These are phyloP conservation scores for Felis catus DNA, from an alignment of 2,113 vertebrate genomes.

Conservation along the genomic window DNA sequence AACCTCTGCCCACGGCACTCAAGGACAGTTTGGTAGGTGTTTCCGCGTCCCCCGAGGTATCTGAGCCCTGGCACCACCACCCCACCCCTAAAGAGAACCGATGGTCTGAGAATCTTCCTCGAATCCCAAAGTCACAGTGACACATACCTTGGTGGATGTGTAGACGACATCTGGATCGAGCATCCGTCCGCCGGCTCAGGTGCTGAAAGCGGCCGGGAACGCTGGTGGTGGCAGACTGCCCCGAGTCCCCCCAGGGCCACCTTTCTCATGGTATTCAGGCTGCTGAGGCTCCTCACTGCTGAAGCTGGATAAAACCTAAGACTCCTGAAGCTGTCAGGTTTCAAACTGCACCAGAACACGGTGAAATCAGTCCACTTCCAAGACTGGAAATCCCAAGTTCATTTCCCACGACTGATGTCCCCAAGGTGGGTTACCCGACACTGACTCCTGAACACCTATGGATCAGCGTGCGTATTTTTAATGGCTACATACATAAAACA, in stretches of 20 bases:
- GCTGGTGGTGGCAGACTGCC: too few relatives aligned
- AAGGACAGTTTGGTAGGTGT: background rate
- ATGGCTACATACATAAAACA: background rate
- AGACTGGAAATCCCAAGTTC: background rate
- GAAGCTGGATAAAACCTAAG: background rate
- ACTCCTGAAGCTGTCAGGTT: background rate
- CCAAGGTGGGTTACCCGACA: background rate
- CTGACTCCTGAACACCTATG: background rate
- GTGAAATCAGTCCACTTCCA: background rate
- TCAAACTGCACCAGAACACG: background rate
- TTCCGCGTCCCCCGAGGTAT: background rate
- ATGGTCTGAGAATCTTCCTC: background rate
- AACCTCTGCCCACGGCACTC: background rate
- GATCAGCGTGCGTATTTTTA: background rate
- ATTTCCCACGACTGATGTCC: background rate
- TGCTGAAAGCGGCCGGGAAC: background rate
- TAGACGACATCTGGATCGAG: too few relatives aligned
- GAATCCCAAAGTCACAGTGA: background rate
- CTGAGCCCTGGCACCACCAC: background rate
- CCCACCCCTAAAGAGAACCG: background rate
- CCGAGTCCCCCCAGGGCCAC: background rate
- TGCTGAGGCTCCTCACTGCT: rapidly evolving
- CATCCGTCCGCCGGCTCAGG: background rate
- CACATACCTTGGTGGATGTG: background rate
- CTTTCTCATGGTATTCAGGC: background rate